These are phyloP conservation scores for Lepus townsendii DNA, from an alignment of 2,797 vertebrate species.

Conservation along the genomic window DNA sequence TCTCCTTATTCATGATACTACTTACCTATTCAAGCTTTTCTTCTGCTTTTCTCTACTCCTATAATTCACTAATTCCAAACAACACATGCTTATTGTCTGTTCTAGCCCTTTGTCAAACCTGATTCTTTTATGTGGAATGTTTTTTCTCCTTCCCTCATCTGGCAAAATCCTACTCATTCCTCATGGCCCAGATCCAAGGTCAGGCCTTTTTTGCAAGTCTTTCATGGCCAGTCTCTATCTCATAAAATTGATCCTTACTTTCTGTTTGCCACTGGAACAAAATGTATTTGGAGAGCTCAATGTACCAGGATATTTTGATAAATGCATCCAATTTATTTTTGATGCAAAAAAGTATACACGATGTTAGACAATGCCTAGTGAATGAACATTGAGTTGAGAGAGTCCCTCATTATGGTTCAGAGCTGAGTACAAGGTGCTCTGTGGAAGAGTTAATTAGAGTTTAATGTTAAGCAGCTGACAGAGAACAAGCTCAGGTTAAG, in stretches of 20 bases:
- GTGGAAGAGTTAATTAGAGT: conserved; percentile 28
- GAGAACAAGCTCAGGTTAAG: conserved; percentile 45
- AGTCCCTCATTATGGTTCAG: neutral
- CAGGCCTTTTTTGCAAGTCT: neutral
- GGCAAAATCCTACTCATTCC: neutral
- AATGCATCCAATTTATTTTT: neutral
- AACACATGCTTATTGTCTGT: neutral
- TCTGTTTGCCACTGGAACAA: neutral
- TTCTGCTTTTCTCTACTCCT: neutral
- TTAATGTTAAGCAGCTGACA: neutral
- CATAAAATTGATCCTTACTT: neutral
- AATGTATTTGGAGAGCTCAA: neutral
- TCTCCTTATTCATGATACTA: neutral
- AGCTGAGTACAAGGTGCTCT: neutral
- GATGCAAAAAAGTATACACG: neutral
- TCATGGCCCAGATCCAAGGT: neutral
- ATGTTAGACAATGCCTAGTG: neutral
- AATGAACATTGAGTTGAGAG: neutral
- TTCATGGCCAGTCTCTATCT: neutral
- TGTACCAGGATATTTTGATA: neutral
- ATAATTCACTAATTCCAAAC: neutral
- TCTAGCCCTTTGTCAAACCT: neutral
- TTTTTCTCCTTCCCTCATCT: neutral
- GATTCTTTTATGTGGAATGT: neutral
- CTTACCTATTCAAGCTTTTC: neutral